phyloP scores from a whole-genome alignment of 2,888 invertebrate species.

The Leptinotarsa juncta region DNA sequence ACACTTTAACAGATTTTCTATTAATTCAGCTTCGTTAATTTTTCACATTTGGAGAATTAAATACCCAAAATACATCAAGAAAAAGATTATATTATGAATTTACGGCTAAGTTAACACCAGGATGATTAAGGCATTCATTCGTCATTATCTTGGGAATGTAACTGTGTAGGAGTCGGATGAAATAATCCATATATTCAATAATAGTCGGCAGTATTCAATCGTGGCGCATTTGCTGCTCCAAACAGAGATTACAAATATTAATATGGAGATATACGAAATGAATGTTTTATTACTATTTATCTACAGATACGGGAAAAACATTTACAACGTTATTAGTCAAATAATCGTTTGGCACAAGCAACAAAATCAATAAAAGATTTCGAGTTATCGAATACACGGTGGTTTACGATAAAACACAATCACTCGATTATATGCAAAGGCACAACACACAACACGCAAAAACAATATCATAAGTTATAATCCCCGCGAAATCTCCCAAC shows the following conservation, averaged over 20 bases:
- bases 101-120: too few species aligned
- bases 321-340: slow-evolving; percentile 27
- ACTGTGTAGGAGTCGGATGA: too few species aligned
- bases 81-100: too few species aligned
- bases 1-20: too few species aligned
- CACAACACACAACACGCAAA: slow-evolving; percentile 52
- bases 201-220: too few species aligned
- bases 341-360: slow-evolving; percentile 20
- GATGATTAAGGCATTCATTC: too few species aligned
- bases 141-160: too few species aligned
- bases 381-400: slow-evolving; percentile 47
- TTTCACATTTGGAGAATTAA: too few species aligned
- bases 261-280: slow-evolving; percentile 8
- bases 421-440: slow-evolving; percentile 55
- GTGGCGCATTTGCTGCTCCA: background rate
- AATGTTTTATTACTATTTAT: slow-evolving; percentile 25
- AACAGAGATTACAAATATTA: background rate
- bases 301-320: slow-evolving; percentile 30
- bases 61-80: too few species aligned
- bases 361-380: slow-evolving; percentile 54
- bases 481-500: slow-evolving; percentile 53
- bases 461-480: slow-evolving; percentile 56
- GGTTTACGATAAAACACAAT: slow-evolving; percentile 49
- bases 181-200: too few species aligned
- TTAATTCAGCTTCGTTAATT: too few species aligned